phyloP scores from a whole-genome alignment of 2,888 invertebrate species.

The Drosophila monieri region DNA sequence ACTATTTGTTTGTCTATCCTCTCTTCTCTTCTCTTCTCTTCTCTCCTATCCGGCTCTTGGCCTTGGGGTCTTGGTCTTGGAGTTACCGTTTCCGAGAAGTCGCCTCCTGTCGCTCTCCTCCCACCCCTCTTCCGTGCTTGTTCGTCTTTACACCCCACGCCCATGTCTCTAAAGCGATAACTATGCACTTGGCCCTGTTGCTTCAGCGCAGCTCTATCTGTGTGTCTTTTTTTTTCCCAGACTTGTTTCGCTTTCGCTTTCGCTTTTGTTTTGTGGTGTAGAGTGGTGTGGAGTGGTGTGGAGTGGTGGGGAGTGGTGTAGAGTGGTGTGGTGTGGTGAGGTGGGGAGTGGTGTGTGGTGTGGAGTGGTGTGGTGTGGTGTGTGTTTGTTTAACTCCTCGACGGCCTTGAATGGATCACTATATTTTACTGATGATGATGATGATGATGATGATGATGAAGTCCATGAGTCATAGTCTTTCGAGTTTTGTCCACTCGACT shows the following conservation, averaged over 20 bases:
- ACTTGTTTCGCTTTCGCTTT: slow-evolving; percentile 26
- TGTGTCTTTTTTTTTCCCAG: neutral
- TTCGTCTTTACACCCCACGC: slow-evolving; percentile 2
- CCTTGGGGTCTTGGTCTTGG: slow-evolving; percentile 82
- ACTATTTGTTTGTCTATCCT: slow-evolving; percentile 50
- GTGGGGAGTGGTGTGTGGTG: neutral
- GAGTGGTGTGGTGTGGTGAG: slow-evolving; percentile 14
- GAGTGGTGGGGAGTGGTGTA: no score
- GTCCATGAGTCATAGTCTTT: slow-evolving; percentile 6
- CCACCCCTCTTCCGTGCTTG: slow-evolving; percentile 6
- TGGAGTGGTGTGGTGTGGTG: slow-evolving; percentile 10
- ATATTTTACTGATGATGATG: neutral
- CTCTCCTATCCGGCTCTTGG: slow-evolving; percentile 52
- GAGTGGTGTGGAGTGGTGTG: slow-evolving; percentile 1
- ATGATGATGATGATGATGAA: neutral
- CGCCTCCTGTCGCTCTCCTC: neutral
- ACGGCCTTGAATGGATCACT: slow-evolving; percentile 68
- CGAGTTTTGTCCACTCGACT: slow-evolving; percentile 8
- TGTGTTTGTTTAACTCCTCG: slow-evolving; percentile 38
- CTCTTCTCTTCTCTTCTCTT: slow-evolving; percentile 24
- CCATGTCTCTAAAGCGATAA: slow-evolving; percentile 40
- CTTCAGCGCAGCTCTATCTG: neutral
- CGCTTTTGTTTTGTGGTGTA: slow-evolving; percentile 17
- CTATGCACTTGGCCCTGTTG: slow-evolving; percentile 52
- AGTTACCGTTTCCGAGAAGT: slow-evolving; percentile 80